Conservation (phyloP, 2,797 vertebrate species). For the Macroramphosus scolopax region DNA sequence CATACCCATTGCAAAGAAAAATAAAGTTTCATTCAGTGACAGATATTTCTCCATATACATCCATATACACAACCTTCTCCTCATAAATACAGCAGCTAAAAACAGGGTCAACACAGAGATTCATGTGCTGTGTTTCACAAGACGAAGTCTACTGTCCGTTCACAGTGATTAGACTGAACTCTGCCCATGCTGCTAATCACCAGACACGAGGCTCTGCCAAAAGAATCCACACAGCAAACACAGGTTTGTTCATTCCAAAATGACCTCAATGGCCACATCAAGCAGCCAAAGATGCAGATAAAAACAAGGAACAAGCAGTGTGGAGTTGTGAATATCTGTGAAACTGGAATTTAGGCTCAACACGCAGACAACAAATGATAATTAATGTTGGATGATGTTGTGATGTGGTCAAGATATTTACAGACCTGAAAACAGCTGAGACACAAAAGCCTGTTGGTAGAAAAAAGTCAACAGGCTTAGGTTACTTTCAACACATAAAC, state of each 20-base stretch:
- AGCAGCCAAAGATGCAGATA: not conserved
- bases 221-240: not conserved
- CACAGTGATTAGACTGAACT: constrained; percentile 54
- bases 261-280: not conserved
- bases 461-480: too few species aligned
- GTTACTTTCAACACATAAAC: constrained; percentile 5
- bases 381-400: not conserved
- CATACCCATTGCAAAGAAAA: constrained; percentile 29
- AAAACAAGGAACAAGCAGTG: not conserved
- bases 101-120: constrained; percentile 3
- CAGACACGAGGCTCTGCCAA: constrained; percentile 2
- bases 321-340: not conserved
- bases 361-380: not conserved
- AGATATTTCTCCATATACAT: constrained; percentile 35
- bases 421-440: too few species aligned
- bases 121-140: constrained; percentile 12
- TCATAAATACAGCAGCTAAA: constrained; percentile 68
- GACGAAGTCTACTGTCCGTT: constrained; percentile 29
- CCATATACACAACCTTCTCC: too few species aligned
- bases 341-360: not conserved
- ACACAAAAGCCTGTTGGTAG: too few species aligned
- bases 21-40: constrained; percentile 40
- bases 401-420: too few species aligned
- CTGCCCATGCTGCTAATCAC: constrained; percentile 15
- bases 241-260: constrained; percentile 3